Percentiles rank a stretch among this genome's conserved stretches.
Conservation (phyloP, 2,888 invertebrate species). For the Hanleya hanleyi region DNA sequence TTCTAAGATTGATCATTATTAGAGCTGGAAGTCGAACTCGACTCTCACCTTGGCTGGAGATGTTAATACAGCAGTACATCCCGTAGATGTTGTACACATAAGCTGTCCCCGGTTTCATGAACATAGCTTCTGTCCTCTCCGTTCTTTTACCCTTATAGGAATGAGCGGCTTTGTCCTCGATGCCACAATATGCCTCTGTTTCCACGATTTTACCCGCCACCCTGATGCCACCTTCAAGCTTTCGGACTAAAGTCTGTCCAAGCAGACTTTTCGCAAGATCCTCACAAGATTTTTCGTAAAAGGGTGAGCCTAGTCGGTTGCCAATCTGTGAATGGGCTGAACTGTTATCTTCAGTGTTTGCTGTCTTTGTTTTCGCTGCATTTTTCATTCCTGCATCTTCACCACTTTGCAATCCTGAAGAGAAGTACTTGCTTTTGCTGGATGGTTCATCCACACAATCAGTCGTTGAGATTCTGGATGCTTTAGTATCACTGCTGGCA, state of each 20-base stretch:
- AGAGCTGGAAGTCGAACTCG: too few relatives aligned
- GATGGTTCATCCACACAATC: too few relatives aligned
- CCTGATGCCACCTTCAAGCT: slow-evolving; percentile 73
- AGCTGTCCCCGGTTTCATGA: slow-evolving; percentile 81
- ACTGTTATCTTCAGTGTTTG: too few relatives aligned
- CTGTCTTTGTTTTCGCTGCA: too few relatives aligned
- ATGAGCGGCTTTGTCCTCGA: slow-evolving; percentile 81
- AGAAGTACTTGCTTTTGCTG: too few relatives aligned
- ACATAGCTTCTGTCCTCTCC: slow-evolving; percentile 81
- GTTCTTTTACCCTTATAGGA: slow-evolving; percentile 79
- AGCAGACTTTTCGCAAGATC: slow-evolving; percentile 78
- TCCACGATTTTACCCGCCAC: slow-evolving; percentile 82
- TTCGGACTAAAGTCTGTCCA: slow-evolving; percentile 79
- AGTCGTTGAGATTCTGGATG: too few relatives aligned
- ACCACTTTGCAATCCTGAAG: too few relatives aligned
- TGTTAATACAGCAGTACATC: slow-evolving; percentile 84
- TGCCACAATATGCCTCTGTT: slow-evolving; percentile 83
- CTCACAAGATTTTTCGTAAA: slow-evolving; percentile 62
- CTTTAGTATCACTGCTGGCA: too few relatives aligned
- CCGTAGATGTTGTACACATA: slow-evolving; percentile 85
- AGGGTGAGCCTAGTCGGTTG: slow-evolving; percentile 41
- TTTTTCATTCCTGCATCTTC: too few relatives aligned
- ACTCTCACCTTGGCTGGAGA: slow-evolving; percentile 78
- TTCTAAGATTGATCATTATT: neutral
- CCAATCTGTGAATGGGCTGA: too few relatives aligned